These are phyloP conservation scores for Dipodomys merriami DNA, from an alignment of 2,113 vertebrate species.

Conservation along the genomic window DNA sequence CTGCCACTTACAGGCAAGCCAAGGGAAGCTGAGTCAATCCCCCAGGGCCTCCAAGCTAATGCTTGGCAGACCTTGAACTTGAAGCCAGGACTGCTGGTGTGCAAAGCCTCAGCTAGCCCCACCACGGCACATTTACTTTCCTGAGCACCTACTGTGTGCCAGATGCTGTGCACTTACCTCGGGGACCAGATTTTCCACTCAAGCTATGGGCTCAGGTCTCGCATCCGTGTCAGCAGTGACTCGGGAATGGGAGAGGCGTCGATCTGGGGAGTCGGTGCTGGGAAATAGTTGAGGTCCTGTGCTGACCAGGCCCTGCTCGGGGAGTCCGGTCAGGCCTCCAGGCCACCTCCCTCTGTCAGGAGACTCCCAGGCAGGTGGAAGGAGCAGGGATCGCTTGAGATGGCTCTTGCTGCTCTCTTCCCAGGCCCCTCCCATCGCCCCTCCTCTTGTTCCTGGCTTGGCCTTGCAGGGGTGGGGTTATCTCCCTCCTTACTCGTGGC, in stretches of 20 bases:
- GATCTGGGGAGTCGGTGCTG: not conserved
- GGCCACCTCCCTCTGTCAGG: not conserved
- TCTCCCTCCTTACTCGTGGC: not conserved
- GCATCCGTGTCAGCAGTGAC: no score
- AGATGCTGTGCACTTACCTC: not conserved
- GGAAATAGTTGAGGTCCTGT: not conserved
- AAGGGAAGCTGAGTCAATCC: rapidly evolving
- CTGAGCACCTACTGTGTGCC: rapidly evolving
- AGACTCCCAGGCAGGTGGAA: no score
- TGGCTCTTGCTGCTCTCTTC: no score
- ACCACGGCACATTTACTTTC: rapidly evolving
- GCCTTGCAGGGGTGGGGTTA: no score
- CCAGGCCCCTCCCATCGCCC: no score
- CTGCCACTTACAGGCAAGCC: not conserved
- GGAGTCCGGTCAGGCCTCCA: not conserved
- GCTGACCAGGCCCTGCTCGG: rapidly evolving
- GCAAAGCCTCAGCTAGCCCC: rapidly evolving
- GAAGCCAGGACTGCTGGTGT: not conserved
- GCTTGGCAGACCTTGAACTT: not conserved
- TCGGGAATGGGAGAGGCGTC: no score
- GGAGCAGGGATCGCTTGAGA: not conserved
- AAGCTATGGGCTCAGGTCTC: no score
- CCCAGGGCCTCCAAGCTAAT: not conserved
- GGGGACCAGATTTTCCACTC: not conserved
- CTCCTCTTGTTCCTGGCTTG: no score